A percentile compares a stretch with the other conserved stretches of the same genome.
phyloP scores from a whole-genome alignment of 2,113 vertebrate genomes.

The Seriola dumerili region DNA sequence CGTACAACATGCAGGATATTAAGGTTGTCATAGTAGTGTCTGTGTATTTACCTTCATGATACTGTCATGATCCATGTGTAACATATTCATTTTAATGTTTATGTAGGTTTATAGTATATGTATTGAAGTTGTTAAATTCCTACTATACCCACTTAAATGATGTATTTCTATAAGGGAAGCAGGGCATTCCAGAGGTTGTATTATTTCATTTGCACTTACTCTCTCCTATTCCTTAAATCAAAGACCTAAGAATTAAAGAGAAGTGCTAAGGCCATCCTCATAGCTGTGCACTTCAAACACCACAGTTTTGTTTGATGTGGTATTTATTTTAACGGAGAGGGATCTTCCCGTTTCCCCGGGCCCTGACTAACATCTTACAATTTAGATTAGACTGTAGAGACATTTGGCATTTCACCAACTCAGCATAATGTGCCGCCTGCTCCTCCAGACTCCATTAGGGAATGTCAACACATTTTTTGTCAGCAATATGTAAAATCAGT shows the following conservation, averaged over 20 bases:
- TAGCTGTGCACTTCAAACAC: constrained; percentile 63
- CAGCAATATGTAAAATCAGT: constrained; percentile 68
- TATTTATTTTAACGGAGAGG: constrained; percentile 51
- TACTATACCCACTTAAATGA: neutral
- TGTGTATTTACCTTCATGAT: neutral
- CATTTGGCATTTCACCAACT: constrained; percentile 72
- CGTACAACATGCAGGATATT: neutral
- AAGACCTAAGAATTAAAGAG: constrained; percentile 40
- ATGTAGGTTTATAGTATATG: neutral
- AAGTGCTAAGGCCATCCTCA: constrained; percentile 36
- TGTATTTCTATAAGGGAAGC: neutral
- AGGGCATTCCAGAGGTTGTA: neutral
- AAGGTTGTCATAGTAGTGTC: neutral
- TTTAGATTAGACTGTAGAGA: constrained; percentile 65
- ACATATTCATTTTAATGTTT: constrained; percentile 9
- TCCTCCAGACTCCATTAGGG: constrained; percentile 65
- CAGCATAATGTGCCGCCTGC: constrained; percentile 70
- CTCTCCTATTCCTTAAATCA: constrained; percentile 23
- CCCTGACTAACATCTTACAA: constrained; percentile 70
- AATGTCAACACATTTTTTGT: constrained; percentile 63
- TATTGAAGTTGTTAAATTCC: neutral
- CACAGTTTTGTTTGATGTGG: constrained; percentile 67
- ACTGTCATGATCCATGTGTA: neutral
- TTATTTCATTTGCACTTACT: constrained; percentile 33
- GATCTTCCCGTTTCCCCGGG: constrained; percentile 63